phyloP scores from a whole-genome alignment of 2,113 vertebrate species.

The Aramus guarauna region DNA sequence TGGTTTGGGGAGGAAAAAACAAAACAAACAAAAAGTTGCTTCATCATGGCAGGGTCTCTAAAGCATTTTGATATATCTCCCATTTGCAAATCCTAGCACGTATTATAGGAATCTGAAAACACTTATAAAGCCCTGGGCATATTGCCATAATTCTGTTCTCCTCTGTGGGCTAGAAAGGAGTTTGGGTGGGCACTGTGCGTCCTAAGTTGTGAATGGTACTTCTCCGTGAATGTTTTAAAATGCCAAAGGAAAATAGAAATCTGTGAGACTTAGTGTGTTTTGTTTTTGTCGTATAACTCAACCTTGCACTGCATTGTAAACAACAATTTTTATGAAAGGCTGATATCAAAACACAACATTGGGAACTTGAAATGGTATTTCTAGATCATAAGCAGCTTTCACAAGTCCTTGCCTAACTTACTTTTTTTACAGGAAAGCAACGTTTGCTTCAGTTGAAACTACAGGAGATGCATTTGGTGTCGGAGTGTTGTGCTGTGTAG shows the following conservation, averaged over 20 bases:
- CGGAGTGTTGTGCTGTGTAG: not conserved
- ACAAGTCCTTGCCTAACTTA: not conserved
- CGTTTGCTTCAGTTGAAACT: not conserved
- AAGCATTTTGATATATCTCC: not conserved
- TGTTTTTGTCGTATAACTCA: not conserved
- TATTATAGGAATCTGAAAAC: not conserved
- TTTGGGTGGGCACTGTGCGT: not conserved
- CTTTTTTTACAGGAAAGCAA: not conserved
- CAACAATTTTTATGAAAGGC: not conserved
- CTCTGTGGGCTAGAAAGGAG: not conserved
- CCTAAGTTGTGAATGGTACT: not conserved
- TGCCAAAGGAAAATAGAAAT: not conserved
- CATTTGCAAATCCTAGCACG: constrained; percentile 2
- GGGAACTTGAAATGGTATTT: not conserved
- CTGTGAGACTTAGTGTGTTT: not conserved
- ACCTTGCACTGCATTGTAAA: not conserved
- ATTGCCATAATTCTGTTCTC: not conserved
- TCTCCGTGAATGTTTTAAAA: not conserved
- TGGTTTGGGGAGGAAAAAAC: not conserved
- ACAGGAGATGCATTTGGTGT: not conserved
- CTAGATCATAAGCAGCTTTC: not conserved
- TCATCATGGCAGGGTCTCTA: not conserved
- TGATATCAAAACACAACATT: not conserved
- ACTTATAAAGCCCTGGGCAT: not conserved
- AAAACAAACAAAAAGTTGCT: constrained; percentile 36